Base-by-base conservation (phyloP, 2,797 vertebrate species). In the Hyperoplus immaculatus region DNA sequence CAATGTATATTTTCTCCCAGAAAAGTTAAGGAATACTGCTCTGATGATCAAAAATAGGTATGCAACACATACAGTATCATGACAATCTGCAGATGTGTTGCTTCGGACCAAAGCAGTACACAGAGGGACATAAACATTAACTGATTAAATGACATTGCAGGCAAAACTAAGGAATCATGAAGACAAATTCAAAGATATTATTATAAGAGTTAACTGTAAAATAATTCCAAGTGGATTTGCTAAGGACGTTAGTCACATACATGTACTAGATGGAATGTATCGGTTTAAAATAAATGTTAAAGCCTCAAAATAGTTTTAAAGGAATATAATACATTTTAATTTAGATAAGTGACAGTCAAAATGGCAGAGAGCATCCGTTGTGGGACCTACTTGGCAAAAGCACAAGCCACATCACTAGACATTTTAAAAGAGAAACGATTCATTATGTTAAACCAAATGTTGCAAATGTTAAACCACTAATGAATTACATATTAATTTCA, bases 401-500 rank as follows among this genome's bases (percentile, higher is more conserved):
- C 54, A 70, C 51, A 60, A 61, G 64, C 38, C 41, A 18, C 54
- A 65, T 10, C 6, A 16, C 42, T 21, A 57, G 55, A 16, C 18
- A 62, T 59, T 61, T 53, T 63, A 21, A 77, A 57, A 8, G 5
- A 61, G 13, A 69, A 80, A 60, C n/a, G 14, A 43, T 57, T 71
- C 38, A 54, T 68, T n/a, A n/a, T n/a, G n/a, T n/a, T n/a, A n/a
- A n/a, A n/a, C n/a, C n/a, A n/a, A n/a, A n/a, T n/a, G n/a, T n/a
- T n/a, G 41, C 47, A 45, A 53, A 43, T 11, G 11, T 11, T 66
- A 51, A 72, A 53, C 45, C 47, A 55, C 55, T 64, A 43, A 69
- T 67, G 53, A 79, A 69, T 29, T 16, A 7, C 14, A 16, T 58
- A 49, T 69, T 72, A 4, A 59, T 75, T 45, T 53, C 16, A 56